Evolutionary conservation across 2,888 invertebrate genomes (phyloP).

Genomic region (Lasioglossum marginatum): DNA sequence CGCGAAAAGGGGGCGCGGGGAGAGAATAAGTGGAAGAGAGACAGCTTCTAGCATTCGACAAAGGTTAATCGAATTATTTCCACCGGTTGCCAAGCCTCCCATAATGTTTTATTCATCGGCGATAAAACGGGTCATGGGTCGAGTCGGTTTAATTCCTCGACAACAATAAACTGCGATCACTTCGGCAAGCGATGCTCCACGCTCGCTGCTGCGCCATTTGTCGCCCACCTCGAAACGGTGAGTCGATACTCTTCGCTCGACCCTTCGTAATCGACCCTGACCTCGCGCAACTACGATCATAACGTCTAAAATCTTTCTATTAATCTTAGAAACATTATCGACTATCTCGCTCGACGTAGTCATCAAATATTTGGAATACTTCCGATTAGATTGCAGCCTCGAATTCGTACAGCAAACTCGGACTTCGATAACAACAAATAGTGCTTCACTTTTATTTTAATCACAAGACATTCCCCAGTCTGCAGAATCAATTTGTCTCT

Average conservation of each 20-base stretch:
- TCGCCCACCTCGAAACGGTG: conserved; percentile 48
- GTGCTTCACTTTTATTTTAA: neutral
- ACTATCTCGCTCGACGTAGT: neutral
- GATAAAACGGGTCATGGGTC: conserved; percentile 69
- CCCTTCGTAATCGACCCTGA: conserved; percentile 45
- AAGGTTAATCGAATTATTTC: conserved; percentile 55
- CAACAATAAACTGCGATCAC: conserved; percentile 59
- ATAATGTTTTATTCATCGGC: conserved; percentile 69
- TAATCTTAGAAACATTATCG: conserved; percentile 4
- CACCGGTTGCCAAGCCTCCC: conserved; percentile 34
- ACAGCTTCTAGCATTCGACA: neutral
- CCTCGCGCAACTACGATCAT: conserved; percentile 53
- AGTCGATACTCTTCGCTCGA: conserved; percentile 40
- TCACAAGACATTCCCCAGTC: too few species aligned
- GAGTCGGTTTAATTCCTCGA: conserved; percentile 54
- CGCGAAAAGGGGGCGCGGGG: neutral
- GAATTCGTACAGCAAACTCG: neutral
- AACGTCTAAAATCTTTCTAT: conserved; percentile 56
- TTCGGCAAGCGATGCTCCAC: conserved; percentile 2
- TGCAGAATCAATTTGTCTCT: too few species aligned
- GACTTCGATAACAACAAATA: neutral
- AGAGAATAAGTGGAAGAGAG: neutral
- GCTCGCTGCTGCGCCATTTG: conserved; percentile 34
- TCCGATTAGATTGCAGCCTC: neutral
- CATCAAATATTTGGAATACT: conserved; percentile 1